Evolutionary conservation across 2,888 invertebrate species (phyloP).

Genomic region (Lasiommata megera): DNA sequence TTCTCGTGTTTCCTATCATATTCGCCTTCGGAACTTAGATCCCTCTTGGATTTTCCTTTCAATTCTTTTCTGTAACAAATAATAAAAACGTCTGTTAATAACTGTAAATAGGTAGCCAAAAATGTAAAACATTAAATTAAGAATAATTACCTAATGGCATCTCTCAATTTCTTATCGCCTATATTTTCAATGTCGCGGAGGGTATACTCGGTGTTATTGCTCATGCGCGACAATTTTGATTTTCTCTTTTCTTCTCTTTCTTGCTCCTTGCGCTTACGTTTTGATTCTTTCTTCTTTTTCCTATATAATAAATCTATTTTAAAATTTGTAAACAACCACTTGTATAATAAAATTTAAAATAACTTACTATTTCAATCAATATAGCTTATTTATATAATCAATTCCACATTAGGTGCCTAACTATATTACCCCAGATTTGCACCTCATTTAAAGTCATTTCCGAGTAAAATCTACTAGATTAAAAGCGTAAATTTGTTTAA

Average conservation of each 20-base stretch:
- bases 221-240: constrained; percentile 82
- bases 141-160: constrained; percentile 83
- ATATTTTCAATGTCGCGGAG: constrained; percentile 84
- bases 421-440: too few species aligned
- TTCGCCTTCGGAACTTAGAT: constrained; percentile 74
- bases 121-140: background rate
- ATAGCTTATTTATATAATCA: too few species aligned
- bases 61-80: constrained; percentile 64
- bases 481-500: too few species aligned
- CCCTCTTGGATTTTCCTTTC: constrained; percentile 73
- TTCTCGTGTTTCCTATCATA: constrained; percentile 78
- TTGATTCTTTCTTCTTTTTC: constrained; percentile 87
- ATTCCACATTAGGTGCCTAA: too few species aligned
- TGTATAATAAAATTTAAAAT: too few species aligned
- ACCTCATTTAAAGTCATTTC: too few species aligned
- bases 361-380: too few species aligned
- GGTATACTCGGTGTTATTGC: constrained; percentile 80
- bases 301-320: constrained; percentile 43
- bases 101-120: background rate
- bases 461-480: too few species aligned
- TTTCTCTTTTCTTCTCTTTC: constrained; percentile 86
- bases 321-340: too few species aligned
- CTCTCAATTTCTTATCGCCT: constrained; percentile 83
- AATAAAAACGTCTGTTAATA: background rate
- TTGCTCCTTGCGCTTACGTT: constrained; percentile 86